These are phyloP conservation scores for Epizoanthus rinbou DNA, from an alignment of 92 coral and sea anemone genomes.

Conservation along the genomic window DNA sequence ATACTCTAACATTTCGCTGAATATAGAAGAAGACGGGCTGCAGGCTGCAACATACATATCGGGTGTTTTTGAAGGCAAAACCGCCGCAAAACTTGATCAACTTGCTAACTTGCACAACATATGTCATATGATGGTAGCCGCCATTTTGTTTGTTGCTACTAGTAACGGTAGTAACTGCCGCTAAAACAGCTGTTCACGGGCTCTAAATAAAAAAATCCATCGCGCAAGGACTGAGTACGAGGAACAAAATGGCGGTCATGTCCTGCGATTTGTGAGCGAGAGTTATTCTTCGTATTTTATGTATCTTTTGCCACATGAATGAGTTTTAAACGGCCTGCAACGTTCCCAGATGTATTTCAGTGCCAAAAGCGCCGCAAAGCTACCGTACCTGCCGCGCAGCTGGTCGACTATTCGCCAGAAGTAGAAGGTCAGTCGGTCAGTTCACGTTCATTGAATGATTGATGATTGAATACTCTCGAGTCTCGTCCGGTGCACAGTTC, in stretches of 20 bases:
- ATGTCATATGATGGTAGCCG: constrained; percentile 1
- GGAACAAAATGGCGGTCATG: background rate
- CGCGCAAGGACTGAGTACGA: constrained; percentile 23
- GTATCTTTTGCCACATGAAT: constrained; percentile 4
- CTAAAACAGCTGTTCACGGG: constrained; percentile 4
- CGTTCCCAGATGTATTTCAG: constrained; percentile 40
- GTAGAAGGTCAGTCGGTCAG: constrained; percentile 9
- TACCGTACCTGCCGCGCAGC: background rate
- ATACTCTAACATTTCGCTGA: constrained; percentile 83
- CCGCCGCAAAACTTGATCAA: background rate
- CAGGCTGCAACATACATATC: constrained; percentile 83
- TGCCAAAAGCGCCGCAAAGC: constrained; percentile 32
- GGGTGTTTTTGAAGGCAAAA: background rate
- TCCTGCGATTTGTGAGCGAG: background rate
- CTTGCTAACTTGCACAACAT: background rate
- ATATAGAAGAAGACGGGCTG: constrained; percentile 86
- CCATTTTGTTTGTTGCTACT: constrained; percentile 33
- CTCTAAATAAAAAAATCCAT: background rate
- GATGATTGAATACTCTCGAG: too few relatives aligned
- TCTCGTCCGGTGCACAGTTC: too few relatives aligned
- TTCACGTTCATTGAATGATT: too few relatives aligned
- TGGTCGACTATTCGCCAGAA: constrained; percentile 8
- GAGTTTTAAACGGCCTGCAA: constrained; percentile 34
- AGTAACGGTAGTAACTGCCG: constrained; percentile 9
- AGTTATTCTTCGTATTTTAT: background rate